Evolutionary conservation across 1,140 invertebrate species (phyloP), one percentile per base, ranked within the genome.

Genomic region (Semibalanus balanoides): DNA sequence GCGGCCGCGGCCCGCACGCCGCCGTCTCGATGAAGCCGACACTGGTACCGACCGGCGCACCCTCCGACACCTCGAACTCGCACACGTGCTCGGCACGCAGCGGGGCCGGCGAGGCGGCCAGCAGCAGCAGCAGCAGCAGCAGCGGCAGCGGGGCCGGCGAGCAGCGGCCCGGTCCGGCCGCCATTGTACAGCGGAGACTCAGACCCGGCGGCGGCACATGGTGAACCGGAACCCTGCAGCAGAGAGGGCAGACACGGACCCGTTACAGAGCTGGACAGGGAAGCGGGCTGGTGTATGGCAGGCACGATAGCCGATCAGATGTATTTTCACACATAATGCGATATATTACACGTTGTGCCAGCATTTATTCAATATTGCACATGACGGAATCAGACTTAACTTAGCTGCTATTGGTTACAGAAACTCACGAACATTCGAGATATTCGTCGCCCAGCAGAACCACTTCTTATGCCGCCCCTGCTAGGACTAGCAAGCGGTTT

Each of bases 41-140:
- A 74, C 91, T 88, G 70, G 93, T 93, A 70, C 92, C 92, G 29
- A 92, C 87, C 11, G 90, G 89, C 31, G 91, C 92, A 76, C 92
- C 92, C 84, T 96, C 94, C 73, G 90, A 91, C 51, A 96, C 89
- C 82, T 94, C 91, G 81, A 96, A 89, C 83, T 93, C 90, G 70
- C n/a, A 27, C 11, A 25, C 51, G 51, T 64, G 51, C 22, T 74
- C 78, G 31, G 74, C 31, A 28, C 51, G 74, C 29, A 79, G 72
- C 28, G 76, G 69, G 76, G 29, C 70, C 29, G 76, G 74, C 35
- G 14, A 7, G 51, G 51, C 51, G 51, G 51, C 51, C 51, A 64
- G 51, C 51, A 64, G 51, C 11, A 64, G 51, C 11, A 25, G 11
- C 17, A 77, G 71, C 29, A 75, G 64, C 40, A 76, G 73, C 73